These are phyloP conservation scores for Cheilosia pagana DNA, from an alignment of 2,888 invertebrate genomes.

Conservation along the genomic window DNA sequence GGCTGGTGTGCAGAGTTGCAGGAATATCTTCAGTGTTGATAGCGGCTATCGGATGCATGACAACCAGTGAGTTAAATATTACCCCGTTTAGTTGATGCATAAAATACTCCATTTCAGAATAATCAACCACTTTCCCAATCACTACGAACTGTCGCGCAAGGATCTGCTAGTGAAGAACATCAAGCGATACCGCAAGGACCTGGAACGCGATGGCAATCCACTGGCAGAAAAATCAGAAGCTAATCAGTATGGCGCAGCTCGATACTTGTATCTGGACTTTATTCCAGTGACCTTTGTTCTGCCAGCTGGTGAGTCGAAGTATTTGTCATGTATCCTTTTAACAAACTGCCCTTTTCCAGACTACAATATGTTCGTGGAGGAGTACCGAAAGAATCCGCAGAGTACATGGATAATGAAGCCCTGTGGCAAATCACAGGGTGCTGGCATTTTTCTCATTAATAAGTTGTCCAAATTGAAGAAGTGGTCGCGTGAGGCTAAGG, in stretches of 20 bases:
- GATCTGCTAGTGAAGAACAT: constrained; percentile 98
- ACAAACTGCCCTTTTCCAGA: constrained; percentile 84
- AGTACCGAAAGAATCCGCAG: constrained; percentile 96
- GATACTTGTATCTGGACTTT: constrained; percentile 94
- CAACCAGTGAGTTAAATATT: constrained; percentile 88
- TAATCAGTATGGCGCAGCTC: constrained; percentile 86
- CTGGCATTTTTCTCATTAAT: constrained; percentile 98
- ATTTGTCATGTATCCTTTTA: not conserved
- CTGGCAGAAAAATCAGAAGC: constrained; percentile 90
- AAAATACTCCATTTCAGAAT: constrained; percentile 84
- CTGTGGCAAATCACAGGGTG: constrained; percentile 96
- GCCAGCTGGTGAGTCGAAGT: constrained; percentile 86
- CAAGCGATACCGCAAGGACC: constrained; percentile 95
- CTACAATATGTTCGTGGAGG: constrained; percentile 98
- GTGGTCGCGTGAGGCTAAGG: constrained; percentile 94
- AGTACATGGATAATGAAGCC: constrained; percentile 99
- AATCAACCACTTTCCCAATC: constrained; percentile 98
- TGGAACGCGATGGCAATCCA: constrained; percentile 94
- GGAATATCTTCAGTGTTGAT: constrained; percentile 95
- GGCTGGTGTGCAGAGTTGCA: constrained; percentile 95
- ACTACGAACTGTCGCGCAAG: constrained; percentile 97
- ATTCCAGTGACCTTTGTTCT: constrained; percentile 97
- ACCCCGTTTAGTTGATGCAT: constrained; percentile 63
- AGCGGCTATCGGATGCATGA: constrained; percentile 96
- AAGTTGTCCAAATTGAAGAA: constrained; percentile 96